These are phyloP conservation scores for Neolamprologus fasciatus DNA, from an alignment of 2,113 vertebrate genomes.

Conservation along the genomic window DNA sequence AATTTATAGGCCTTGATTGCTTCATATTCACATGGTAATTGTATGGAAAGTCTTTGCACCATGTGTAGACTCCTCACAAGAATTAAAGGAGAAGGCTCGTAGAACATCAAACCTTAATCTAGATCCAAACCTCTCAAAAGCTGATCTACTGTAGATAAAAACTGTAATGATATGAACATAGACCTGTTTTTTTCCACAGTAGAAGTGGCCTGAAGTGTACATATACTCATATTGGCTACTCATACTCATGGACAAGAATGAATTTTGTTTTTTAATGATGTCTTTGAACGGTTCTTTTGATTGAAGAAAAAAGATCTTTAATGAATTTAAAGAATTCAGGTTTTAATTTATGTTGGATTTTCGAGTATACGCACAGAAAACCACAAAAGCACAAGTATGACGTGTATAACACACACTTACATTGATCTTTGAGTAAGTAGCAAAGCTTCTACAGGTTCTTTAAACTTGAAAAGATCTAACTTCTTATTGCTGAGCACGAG, in stretches of 20 bases:
- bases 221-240: not conserved
- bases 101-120: not conserved
- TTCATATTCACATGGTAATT: slow-evolving; percentile 34
- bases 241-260: not conserved
- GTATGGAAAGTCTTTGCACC: not conserved
- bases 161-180: not conserved
- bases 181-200: not conserved
- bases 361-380: not conserved
- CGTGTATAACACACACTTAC: not conserved
- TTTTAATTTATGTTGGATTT: not conserved
- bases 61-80: not conserved
- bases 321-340: not conserved
- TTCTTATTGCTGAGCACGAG: not conserved
- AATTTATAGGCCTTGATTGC: slow-evolving; percentile 13
- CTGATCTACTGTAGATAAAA: not conserved
- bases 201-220: not conserved
- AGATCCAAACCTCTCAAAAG: not conserved
- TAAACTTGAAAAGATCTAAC: not conserved
- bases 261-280: not conserved
- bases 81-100: not conserved
- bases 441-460: not conserved
- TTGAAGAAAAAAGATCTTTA: not conserved
- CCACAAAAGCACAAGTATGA: not conserved
- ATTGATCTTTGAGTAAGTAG: not conserved
- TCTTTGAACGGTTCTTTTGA: not conserved